Conservation (phyloP, 2,888 invertebrate species). For the Sabellastarte sp. region DNA sequence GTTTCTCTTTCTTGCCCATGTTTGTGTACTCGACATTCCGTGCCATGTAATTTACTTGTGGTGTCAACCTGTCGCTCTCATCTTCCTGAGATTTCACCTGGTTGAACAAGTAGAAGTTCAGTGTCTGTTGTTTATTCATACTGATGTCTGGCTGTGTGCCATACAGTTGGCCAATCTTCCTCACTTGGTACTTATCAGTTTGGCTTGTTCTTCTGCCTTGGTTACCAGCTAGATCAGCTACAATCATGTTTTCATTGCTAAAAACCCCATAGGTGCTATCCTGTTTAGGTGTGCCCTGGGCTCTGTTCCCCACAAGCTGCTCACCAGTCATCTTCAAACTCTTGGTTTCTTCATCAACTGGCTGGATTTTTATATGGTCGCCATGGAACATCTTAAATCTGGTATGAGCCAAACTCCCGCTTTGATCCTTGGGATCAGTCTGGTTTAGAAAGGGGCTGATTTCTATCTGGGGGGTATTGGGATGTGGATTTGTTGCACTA, state of each 20-base stretch:
- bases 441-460: background rate
- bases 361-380: background rate
- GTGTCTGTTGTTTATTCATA: conserved; percentile 7
- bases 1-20: background rate
- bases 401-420: background rate
- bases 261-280: background rate
- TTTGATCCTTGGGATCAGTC: background rate
- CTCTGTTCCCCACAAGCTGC: no score
- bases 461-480: background rate
- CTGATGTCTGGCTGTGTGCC: conserved; percentile 7
- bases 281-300: background rate
- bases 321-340: no score
- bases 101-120: conserved; percentile 16
- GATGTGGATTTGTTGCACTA: no score
- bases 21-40: background rate
- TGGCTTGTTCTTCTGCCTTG: background rate
- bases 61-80: background rate
- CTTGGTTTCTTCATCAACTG: background rate
- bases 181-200: background rate
- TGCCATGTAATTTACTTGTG: background rate
- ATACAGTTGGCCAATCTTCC: background rate
- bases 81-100: background rate
- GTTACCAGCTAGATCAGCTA: background rate
- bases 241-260: conserved; percentile 1
- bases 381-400: conserved; percentile 1